These are phyloP conservation scores for Exocentrus adspersus DNA, from an alignment of 2,888 invertebrate genomes.

Conservation along the genomic window DNA sequence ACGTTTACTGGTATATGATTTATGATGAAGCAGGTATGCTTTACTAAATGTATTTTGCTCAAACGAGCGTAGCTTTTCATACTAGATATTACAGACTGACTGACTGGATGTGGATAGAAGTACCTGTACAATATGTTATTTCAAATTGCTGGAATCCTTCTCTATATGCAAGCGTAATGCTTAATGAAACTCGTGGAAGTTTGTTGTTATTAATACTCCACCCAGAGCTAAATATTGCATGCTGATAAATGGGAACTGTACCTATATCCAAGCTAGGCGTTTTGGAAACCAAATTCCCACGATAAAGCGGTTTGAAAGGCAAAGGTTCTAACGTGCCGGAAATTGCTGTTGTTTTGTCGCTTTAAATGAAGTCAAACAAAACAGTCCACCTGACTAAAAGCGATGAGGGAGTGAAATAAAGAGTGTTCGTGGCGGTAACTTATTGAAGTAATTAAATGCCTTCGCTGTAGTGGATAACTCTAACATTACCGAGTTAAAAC, in stretches of 20 bases:
- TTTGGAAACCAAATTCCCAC: conserved; percentile 16
- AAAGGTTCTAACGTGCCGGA: conserved; percentile 26
- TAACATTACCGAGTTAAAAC: neutral
- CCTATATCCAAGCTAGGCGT: neutral
- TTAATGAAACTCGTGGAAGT: too few species aligned
- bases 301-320: neutral
- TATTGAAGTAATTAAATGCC: conserved; percentile 7
- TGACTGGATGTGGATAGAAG: too few species aligned
- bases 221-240: neutral
- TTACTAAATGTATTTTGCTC: too few species aligned
- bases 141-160: too few species aligned
- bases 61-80: too few species aligned
- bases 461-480: neutral
- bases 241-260: neutral
- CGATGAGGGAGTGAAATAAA: neutral
- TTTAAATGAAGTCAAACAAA: conserved; percentile 26
- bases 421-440: conserved; percentile 8
- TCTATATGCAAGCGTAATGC: too few species aligned
- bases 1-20: too few species aligned
- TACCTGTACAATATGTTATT: too few species aligned
- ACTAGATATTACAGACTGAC: too few species aligned
- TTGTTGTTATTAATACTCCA: neutral
- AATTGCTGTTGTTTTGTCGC: conserved; percentile 26
- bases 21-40: too few species aligned
- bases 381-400: conserved; percentile 19